phyloP scores from a whole-genome alignment of 2,113 vertebrate species.

The Maccullochella peelii region DNA sequence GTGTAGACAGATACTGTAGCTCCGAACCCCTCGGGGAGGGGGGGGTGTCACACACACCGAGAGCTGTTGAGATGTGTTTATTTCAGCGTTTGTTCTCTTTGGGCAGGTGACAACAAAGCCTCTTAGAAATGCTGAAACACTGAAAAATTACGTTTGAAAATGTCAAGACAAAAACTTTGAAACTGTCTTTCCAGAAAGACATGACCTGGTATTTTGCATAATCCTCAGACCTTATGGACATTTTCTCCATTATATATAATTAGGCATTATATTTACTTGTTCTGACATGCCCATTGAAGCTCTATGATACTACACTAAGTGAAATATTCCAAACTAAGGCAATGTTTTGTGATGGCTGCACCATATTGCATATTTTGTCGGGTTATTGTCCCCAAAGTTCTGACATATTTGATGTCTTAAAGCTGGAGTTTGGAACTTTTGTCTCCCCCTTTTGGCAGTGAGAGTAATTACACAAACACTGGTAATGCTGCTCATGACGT shows the following conservation, averaged over 20 bases:
- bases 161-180: neutral
- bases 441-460: too few relatives aligned
- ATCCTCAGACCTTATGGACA: neutral
- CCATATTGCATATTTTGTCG: too few relatives aligned
- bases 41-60: slow-evolving; percentile 1
- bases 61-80: slow-evolving; percentile 31
- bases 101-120: slow-evolving; percentile 26
- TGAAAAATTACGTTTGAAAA: neutral
- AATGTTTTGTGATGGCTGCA: neutral
- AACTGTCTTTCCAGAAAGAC: neutral
- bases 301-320: neutral
- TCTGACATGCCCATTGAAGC: neutral
- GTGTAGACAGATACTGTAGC: slow-evolving; percentile 44
- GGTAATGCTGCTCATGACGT: too few relatives aligned
- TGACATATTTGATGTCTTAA: neutral
- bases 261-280: neutral
- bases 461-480: too few relatives aligned
- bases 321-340: neutral
- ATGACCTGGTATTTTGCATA: neutral
- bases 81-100: slow-evolving; percentile 2
- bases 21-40: slow-evolving; percentile 3
- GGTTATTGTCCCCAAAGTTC: neutral
- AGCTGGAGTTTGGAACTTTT: too few relatives aligned
- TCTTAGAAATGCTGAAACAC: neutral
- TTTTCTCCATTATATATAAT: neutral